Evolutionary conservation across 2,888 invertebrate species (phyloP).

Genomic region (Choreutis nemorana): DNA sequence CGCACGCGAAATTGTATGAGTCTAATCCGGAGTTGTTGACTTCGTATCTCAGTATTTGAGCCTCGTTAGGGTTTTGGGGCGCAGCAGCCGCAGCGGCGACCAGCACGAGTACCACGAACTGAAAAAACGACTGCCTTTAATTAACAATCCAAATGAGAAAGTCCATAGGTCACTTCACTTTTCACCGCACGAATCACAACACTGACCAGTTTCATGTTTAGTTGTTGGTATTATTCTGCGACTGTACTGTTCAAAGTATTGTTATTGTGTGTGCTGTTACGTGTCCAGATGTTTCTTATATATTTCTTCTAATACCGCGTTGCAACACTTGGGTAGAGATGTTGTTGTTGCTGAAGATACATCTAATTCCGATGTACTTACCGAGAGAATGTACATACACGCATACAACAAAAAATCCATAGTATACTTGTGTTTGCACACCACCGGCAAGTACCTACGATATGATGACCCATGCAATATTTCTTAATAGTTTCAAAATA

Average conservation of each 20-base stretch:
- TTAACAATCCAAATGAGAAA: background rate
- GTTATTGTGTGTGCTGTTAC: conserved; percentile 44
- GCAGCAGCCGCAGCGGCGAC: conserved; percentile 38
- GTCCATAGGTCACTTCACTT: conserved; percentile 13
- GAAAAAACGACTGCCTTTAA: conserved; percentile 32
- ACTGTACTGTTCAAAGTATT: conserved; percentile 36
- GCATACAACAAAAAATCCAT: too few species aligned
- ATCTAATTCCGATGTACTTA: too few species aligned
- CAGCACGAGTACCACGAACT: conserved; percentile 39
- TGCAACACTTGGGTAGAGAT: conserved; percentile 52
- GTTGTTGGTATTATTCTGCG: conserved; percentile 22
- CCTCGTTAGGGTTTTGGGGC: conserved; percentile 53
- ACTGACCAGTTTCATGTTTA: conserved; percentile 57
- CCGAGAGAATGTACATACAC: background rate
- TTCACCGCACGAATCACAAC: conserved; percentile 17
- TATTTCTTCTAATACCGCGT: conserved; percentile 52
- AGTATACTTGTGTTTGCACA: conserved; percentile 34
- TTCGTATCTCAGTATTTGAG: conserved; percentile 68
- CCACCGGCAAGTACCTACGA: conserved; percentile 18
- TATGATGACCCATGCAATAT: conserved; percentile 30
- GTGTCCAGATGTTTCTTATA: conserved; percentile 51
- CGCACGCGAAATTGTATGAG: conserved; percentile 67
- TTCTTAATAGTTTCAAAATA: conserved; percentile 32
- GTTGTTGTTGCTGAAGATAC: too few species aligned
- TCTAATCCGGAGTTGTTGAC: conserved; percentile 67